These are phyloP conservation scores for Narcine bancroftii DNA, from an alignment of 2,113 vertebrate genomes.

Conservation along the genomic window DNA sequence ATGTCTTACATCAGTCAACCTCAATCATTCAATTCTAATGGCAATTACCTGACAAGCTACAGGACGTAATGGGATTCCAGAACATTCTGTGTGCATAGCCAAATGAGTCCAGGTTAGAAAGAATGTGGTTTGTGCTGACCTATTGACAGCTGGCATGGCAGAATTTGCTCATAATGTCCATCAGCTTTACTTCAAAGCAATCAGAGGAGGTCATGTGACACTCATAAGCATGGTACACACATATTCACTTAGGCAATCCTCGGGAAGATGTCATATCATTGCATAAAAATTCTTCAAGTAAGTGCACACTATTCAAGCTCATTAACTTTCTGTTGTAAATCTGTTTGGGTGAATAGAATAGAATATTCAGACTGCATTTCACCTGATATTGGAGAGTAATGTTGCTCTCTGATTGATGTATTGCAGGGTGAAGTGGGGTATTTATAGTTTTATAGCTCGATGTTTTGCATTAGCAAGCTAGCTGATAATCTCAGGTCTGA, in stretches of 20 bases:
- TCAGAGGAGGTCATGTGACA: slow-evolving; percentile 23
- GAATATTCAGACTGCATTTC: slow-evolving; percentile 21
- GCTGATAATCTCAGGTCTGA: background rate
- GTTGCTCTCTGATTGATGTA: slow-evolving; percentile 1
- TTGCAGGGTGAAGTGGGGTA: background rate
- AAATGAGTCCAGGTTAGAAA: slow-evolving; percentile 42
- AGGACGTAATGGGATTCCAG: slow-evolving; percentile 51
- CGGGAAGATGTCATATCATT: slow-evolving; percentile 19
- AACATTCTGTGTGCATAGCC: slow-evolving; percentile 40
- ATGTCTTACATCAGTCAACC: slow-evolving; percentile 57
- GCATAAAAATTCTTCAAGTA: slow-evolving; percentile 19
- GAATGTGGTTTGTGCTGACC: slow-evolving; percentile 40
- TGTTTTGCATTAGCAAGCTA: background rate
- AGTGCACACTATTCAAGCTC: slow-evolving; percentile 11
- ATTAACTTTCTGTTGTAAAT: slow-evolving; percentile 34
- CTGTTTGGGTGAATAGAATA: background rate
- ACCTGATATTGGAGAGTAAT: background rate
- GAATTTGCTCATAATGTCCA: slow-evolving; percentile 29
- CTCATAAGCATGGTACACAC: slow-evolving; percentile 1
- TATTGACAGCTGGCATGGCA: slow-evolving; percentile 29
- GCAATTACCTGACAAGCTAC: slow-evolving; percentile 58
- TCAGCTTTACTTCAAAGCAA: slow-evolving; percentile 15
- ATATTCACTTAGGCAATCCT: slow-evolving; percentile 34
- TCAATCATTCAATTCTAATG: slow-evolving; percentile 50
- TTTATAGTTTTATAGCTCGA: background rate